A percentile compares a stretch with the other conserved stretches of the same genome.
Conservation (phyloP, 2,797 vertebrate genomes). For the Erpetoichthys calabaricus region DNA sequence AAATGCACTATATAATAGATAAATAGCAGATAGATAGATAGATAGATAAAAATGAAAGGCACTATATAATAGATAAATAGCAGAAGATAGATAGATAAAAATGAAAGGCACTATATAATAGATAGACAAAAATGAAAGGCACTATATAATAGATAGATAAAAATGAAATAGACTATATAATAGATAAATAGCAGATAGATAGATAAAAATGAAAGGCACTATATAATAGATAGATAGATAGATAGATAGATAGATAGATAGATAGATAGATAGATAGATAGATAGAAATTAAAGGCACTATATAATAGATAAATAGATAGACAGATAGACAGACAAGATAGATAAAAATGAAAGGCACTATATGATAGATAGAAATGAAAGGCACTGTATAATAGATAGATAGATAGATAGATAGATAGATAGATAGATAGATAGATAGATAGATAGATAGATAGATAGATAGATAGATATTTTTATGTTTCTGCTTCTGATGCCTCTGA, state of each 20-base stretch:
- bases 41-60: background rate
- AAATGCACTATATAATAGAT: too few relatives aligned
- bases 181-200: background rate
- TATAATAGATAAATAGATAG: too few relatives aligned
- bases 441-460: background rate
- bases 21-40: background rate
- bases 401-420: background rate
- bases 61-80: background rate
- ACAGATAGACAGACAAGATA: too few relatives aligned
- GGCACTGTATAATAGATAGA: too few relatives aligned
- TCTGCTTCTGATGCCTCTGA: too few relatives aligned
- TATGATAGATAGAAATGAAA: too few relatives aligned
- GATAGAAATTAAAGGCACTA: background rate
- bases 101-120: background rate
- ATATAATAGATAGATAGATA: background rate
- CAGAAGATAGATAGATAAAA: background rate
- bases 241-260: background rate
- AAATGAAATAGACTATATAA: background rate
- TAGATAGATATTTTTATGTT: too few relatives aligned
- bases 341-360: too few relatives aligned
- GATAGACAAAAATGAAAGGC: too few relatives aligned
- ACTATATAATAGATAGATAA: background rate
- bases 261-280: background rate
- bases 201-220: background rate
- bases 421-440: background rate